Conservation (phyloP, 2,113 vertebrate species). For the Nothocercus nigrocapillus region DNA sequence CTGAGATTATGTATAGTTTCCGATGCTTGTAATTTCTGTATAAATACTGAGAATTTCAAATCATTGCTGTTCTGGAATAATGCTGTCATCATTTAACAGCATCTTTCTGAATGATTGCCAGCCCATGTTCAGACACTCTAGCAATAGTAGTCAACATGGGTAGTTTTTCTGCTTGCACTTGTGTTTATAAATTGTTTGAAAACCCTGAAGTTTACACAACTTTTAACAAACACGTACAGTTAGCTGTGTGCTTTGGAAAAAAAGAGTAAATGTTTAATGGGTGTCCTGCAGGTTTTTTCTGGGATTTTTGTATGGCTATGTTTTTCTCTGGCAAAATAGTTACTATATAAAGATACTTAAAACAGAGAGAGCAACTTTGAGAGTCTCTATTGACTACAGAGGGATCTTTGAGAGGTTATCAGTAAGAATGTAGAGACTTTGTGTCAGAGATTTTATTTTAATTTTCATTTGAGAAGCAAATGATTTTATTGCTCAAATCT, state of each 20-base stretch:
- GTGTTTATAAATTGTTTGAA: neutral
- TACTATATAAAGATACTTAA: neutral
- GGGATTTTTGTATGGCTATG: neutral
- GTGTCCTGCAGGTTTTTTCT: neutral
- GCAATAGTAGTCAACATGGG: neutral
- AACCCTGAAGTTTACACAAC: neutral
- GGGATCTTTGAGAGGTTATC: neutral
- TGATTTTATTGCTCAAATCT: neutral
- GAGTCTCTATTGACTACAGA: neutral
- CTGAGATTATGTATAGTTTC: conserved; percentile 1
- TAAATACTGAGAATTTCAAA: neutral
- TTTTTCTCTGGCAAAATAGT: neutral
- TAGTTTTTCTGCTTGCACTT: neutral
- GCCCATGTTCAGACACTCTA: neutral
- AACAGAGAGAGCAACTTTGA: neutral
- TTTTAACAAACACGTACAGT: neutral
- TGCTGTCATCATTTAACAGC: neutral
- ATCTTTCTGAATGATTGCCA: neutral
- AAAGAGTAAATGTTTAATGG: neutral
- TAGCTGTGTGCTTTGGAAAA: neutral
- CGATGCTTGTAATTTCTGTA: neutral
- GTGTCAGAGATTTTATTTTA: neutral
- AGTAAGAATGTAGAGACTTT: neutral
- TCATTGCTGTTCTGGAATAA: neutral
- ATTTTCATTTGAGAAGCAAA: neutral